Evolutionary conservation across 2,888 invertebrate species (phyloP), one percentile per base, ranked within the genome.

Genomic region (Esperia sulphurella): DNA sequence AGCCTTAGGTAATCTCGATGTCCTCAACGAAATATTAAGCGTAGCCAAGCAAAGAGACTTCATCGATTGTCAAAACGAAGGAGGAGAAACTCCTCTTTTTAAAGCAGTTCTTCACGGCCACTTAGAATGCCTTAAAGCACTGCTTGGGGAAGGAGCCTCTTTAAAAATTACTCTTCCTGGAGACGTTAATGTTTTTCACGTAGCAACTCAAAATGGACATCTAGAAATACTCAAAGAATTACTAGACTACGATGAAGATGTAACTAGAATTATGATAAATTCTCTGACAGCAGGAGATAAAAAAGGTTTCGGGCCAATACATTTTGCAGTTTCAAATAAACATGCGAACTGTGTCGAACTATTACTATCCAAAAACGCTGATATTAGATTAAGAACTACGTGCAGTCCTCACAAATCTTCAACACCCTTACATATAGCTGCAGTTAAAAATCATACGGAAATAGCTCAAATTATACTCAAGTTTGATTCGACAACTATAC

Each of bases 261-360:
- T 83, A 3, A 75, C 83, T 1, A 54, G 62, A 47, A 52, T 50
- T 4, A 69, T 84, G 63, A 70, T 87, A 5, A 79, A 86, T 54
- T 59, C 71, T 5, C 40, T 83, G 53, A 75, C 85, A 47, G 77
- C 76, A 43, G 79, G 82, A 38, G 78, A 75, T 10, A 54, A 75
- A 54, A 75, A 79, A 59, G 91, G 90, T 3, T 83, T 88, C 52
- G 90, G 89, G 3, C 89, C 91, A 3, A 68, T 91, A 55, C 91
- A 91, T 65, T 75, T 91, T 43, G 93, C 93, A 47, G 92, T 92
- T 4, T 75, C 77, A 8, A 84, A 89, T 54, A 92, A 92, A 45
- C 71, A 83, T 47, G 51, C 67, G 1, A 71, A 84, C n/a, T 91
- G 91, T 48, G 83, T 90, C 1, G 67, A 82, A 52, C 59, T 83